These are phyloP conservation scores for Cataglyphis rosenhaueri DNA, from an alignment of 2,888 invertebrate genomes.

Conservation along the genomic window DNA sequence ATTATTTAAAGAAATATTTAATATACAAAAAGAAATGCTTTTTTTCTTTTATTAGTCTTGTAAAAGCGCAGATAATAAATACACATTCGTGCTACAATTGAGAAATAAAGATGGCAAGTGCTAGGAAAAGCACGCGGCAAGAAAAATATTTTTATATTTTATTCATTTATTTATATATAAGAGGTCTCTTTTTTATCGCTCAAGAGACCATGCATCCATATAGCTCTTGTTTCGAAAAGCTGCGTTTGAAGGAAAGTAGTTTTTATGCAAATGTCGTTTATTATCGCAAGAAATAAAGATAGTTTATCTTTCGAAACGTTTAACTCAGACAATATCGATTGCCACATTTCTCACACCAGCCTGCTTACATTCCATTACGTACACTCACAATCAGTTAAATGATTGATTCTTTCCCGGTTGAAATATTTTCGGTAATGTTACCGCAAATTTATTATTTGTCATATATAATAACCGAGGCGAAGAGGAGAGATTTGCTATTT, in stretches of 20 bases:
- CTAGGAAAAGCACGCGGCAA: background rate
- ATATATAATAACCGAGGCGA: conserved; percentile 34
- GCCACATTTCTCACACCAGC: conserved; percentile 18
- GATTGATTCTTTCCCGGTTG: conserved; percentile 27
- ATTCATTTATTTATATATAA: background rate
- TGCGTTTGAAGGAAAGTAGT: background rate
- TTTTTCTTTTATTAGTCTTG: background rate
- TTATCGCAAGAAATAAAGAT: background rate
- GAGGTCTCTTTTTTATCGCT: background rate
- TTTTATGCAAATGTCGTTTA: background rate
- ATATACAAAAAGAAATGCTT: background rate
- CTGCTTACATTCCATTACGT: conserved; percentile 28
- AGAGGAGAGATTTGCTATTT: conserved; percentile 51
- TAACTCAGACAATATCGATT: background rate
- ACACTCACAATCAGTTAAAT: conserved; percentile 37
- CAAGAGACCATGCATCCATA: background rate
- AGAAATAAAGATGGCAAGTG: background rate
- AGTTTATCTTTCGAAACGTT: background rate
- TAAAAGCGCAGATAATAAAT: background rate
- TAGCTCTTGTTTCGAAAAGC: background rate
- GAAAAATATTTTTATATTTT: background rate
- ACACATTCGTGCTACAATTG: background rate
- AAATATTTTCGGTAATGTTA: conserved; percentile 39
- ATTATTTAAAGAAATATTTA: background rate
- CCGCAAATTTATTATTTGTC: conserved; percentile 50